Percentiles rank a stretch among this genome's conserved stretches.
Conservation (phyloP, 35 echinoderm and acorn worm genomes). For the Stichopus chloronotus region DNA sequence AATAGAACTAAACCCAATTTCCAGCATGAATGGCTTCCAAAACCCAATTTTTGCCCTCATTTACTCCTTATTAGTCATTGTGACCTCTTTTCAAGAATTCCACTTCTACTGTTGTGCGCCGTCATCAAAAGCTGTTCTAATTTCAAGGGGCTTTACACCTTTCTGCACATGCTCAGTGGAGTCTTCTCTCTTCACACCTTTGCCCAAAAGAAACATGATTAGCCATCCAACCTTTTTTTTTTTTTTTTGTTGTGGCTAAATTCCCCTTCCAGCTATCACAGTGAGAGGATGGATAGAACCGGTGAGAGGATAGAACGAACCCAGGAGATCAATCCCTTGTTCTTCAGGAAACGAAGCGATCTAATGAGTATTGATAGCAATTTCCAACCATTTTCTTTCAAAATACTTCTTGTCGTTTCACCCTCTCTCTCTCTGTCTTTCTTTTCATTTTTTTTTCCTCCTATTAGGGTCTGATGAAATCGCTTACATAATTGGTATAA, state of each 20-base stretch:
- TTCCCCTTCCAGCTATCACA: conserved; percentile 44
- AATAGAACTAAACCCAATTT: conserved; percentile 65
- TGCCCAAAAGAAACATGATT: conserved; percentile 55
- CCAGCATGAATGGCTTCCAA: conserved; percentile 60
- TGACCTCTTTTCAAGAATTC: conserved; percentile 57
- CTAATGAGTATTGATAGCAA: conserved; percentile 60
- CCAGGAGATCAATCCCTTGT: conserved; percentile 51
- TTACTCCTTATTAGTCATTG: conserved; percentile 64
- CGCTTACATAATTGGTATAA: conserved; percentile 44
- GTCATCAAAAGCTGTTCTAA: conserved; percentile 63
- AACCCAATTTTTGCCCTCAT: conserved; percentile 65
- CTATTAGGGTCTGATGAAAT: conserved; percentile 7
- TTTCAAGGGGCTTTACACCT: conserved; percentile 56
- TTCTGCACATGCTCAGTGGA: conserved; percentile 48
- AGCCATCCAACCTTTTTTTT: not conserved
- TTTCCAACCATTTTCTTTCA: conserved; percentile 50
- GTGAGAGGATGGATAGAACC: not conserved
- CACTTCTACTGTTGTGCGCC: conserved; percentile 44
- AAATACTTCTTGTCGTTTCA: conserved; percentile 33
- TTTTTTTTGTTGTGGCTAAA: conserved; percentile 42
- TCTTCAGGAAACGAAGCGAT: conserved; percentile 25
- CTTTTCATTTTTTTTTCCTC: not conserved
- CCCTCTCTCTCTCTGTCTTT: not conserved
- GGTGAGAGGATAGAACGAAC: not conserved
- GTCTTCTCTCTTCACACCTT: conserved; percentile 49